Evolutionary conservation across 1,140 invertebrate species (phyloP).

Genomic region (Diprion similis): DNA sequence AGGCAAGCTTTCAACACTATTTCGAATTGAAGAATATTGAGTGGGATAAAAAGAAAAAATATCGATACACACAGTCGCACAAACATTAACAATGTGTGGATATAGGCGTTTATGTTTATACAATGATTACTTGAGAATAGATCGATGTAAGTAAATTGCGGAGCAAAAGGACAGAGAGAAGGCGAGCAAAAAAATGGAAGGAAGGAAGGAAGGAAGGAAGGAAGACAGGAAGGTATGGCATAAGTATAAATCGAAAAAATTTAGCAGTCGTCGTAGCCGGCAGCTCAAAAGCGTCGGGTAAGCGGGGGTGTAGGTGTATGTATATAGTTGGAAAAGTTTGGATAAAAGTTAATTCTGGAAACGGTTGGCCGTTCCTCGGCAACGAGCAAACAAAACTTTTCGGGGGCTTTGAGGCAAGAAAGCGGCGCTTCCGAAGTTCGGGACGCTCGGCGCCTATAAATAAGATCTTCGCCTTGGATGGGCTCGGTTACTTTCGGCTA

Average conservation of each 20-base stretch:
- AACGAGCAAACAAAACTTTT: constrained; percentile 11
- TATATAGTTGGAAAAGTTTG: not conserved
- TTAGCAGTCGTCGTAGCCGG: not conserved
- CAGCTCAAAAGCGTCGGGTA: not conserved
- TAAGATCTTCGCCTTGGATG: constrained; percentile 27
- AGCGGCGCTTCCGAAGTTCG: constrained; percentile 26
- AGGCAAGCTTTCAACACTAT: no score
- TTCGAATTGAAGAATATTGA: no score
- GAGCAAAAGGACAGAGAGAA: not conserved
- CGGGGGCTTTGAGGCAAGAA: constrained; percentile 23
- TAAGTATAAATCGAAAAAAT: not conserved
- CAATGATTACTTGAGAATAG: no score
- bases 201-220: no score
- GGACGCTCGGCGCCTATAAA: constrained; percentile 31
- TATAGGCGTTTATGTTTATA: no score
- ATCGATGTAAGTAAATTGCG: no score
- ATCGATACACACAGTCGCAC: no score
- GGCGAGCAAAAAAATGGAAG: not conserved
- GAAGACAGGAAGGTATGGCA: no score
- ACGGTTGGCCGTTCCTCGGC: constrained; percentile 6
- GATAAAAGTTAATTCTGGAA: constrained; percentile 28
- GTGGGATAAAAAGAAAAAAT: no score
- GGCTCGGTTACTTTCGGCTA: constrained; percentile 24
- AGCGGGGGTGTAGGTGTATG: not conserved
- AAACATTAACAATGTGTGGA: no score